These are phyloP conservation scores for Podarcis cretensis DNA, from an alignment of 2,113 vertebrate species.

Conservation along the genomic window DNA sequence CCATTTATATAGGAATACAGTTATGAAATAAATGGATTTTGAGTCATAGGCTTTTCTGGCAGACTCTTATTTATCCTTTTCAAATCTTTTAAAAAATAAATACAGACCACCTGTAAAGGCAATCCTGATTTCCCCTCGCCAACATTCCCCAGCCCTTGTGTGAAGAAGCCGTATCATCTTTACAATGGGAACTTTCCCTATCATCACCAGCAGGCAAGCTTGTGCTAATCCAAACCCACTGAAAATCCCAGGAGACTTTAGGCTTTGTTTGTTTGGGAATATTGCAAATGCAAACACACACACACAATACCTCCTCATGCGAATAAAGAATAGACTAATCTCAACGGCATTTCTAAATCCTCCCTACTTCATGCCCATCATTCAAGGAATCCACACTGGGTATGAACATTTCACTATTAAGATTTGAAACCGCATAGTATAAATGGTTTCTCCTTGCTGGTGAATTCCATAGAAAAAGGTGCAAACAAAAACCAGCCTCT, in stretches of 20 bases:
- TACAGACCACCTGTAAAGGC: neutral
- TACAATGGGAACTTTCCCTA: neutral
- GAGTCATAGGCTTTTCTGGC: neutral
- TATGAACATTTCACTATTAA: constrained; percentile 14
- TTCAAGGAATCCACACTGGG: neutral
- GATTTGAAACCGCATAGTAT: neutral
- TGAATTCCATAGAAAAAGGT: neutral
- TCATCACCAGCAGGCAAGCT: neutral
- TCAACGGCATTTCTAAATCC: constrained; percentile 3
- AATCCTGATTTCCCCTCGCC: neutral
- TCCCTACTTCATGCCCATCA: neutral
- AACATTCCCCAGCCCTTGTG: neutral
- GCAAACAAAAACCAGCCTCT: neutral
- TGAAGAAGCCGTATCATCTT: neutral
- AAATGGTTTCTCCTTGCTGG: neutral
- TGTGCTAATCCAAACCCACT: neutral
- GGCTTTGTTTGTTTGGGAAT: constrained; percentile 13
- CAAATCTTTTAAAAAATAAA: neutral
- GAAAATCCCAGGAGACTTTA: constrained; percentile 1
- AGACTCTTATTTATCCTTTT: neutral
- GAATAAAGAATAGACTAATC: neutral
- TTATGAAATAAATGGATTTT: constrained; percentile 5
- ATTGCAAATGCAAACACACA: neutral
- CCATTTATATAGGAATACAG: neutral
- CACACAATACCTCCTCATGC: neutral